Evolutionary conservation across 2,797 vertebrate species (phyloP).

Genomic region (Falco cherrug): DNA sequence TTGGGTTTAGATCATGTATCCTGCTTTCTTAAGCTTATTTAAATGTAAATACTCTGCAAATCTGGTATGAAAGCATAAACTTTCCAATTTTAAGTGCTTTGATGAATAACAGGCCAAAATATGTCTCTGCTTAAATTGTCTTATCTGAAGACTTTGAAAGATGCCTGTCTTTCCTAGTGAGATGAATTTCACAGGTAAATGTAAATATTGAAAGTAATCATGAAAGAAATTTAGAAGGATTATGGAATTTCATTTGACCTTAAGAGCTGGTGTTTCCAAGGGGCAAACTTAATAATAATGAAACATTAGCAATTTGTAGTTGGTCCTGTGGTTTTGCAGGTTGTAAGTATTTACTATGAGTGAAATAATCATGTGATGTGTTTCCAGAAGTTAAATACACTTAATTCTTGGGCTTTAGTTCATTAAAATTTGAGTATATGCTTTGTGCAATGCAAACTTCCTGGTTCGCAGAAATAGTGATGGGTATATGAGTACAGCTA

Average conservation of each 20-base stretch:
- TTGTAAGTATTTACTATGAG: not conserved
- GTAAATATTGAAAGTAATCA: slow-evolving; percentile 35
- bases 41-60: slow-evolving; percentile 63
- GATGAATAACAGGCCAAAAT: slow-evolving; percentile 18
- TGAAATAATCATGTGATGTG: not conserved
- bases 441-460: not conserved
- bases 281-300: slow-evolving; percentile 31
- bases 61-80: slow-evolving; percentile 26
- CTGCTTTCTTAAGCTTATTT: slow-evolving; percentile 38
- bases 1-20: slow-evolving; percentile 41
- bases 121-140: slow-evolving; percentile 3
- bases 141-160: slow-evolving; percentile 62
- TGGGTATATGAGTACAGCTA: not conserved
- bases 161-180: slow-evolving; percentile 45
- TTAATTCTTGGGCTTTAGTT: not conserved
- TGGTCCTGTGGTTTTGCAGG: not conserved
- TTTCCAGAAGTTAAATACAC: slow-evolving; percentile 21
- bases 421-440: not conserved
- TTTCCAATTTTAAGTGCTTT: slow-evolving; percentile 39
- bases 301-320: slow-evolving; percentile 4
- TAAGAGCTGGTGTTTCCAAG: not conserved
- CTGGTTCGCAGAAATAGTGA: not conserved
- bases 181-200: slow-evolving; percentile 57
- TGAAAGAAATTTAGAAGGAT: slow-evolving; percentile 48
- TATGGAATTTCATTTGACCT: slow-evolving; percentile 64